Evolutionary conservation across 2,888 invertebrate species (phyloP).

Genomic region (Spilarctia lutea): DNA sequence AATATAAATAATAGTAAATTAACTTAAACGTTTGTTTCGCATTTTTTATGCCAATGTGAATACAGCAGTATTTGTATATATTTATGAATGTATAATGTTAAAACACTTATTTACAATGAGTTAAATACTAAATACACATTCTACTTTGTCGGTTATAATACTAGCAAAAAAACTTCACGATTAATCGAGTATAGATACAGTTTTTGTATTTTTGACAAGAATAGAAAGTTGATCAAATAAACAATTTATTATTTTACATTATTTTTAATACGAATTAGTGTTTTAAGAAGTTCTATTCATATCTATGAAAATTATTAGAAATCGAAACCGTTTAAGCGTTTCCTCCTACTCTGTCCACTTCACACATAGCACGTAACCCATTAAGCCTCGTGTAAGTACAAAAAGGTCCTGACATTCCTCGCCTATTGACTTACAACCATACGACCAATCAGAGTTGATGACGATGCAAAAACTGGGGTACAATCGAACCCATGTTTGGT

Average conservation of each 20-base stretch:
- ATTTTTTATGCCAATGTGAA: too few relatives aligned
- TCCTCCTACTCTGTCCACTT: neutral
- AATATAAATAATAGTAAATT: too few relatives aligned
- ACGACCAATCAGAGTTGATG: conserved; percentile 1
- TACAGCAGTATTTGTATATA: too few relatives aligned
- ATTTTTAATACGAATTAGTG: neutral
- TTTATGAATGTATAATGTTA: neutral
- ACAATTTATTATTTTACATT: too few relatives aligned
- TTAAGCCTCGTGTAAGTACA: neutral
- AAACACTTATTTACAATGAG: too few relatives aligned
- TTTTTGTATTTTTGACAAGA: neutral
- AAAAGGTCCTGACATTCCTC: neutral
- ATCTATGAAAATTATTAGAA: neutral
- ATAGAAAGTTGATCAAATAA: neutral
- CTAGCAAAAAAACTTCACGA: neutral
- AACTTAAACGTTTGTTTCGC: too few relatives aligned
- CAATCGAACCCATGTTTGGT: neutral
- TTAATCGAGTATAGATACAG: neutral
- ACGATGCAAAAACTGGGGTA: neutral
- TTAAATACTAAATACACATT: too few relatives aligned
- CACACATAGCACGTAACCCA: neutral
- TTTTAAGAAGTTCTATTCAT: neutral
- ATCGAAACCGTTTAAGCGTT: neutral
- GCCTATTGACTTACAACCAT: conserved; percentile 1
- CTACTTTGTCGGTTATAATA: too few relatives aligned